Evolutionary conservation across 2,113 vertebrate genomes (phyloP), one percentile per base, ranked within the genome.

Genomic region (Sporophila hypoxantha): DNA sequence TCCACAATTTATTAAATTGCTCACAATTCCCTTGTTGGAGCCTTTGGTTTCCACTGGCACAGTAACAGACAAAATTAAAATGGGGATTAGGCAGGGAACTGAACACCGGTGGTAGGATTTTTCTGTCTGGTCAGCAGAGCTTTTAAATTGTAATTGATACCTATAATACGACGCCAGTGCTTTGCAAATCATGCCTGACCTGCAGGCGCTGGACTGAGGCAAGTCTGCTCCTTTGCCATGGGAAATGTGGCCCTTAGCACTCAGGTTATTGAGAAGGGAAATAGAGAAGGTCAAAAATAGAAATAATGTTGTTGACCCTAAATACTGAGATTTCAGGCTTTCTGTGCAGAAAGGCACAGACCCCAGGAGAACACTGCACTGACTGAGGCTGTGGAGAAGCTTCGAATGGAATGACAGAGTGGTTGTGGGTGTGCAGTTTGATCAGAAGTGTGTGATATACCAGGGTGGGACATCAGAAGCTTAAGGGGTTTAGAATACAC

Each of bases 81-180:
- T 21, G 14, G 17, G 47, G 17, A 25, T 46, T 17, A 13, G 6
- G 7, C 15, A 25, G 67, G 30, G 49, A 65, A 55, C 3, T 5
- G 17, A 64, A 26, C 11, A 15, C 17, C 0, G 0, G n/a, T 8
- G 13, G 22, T 1, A 30, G 44, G 53, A 17, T 23, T 88, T 76
- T 62, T 59, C 37, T 46, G 27, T 26, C 14, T 17, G 25, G 27
- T 30, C 62, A 65, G 68, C 46, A 84, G 50, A 13, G 14, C 32
- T 49, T 85, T 66, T 16, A 36, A 47, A 9, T 5, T 32, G 25
- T 10, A 42, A 65, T n/a, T 34, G 65, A 30, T 66, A n/a, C 16
- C 9, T 15, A 37, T n/a, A 79, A 37, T 5, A 68, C 15, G 8
- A 49, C 9, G n/a, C 5, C 7, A 61, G 4, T 7, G 26, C 34